Conservation (phyloP, 2,797 vertebrate species). For the Pipistrellus kuhlii region DNA sequence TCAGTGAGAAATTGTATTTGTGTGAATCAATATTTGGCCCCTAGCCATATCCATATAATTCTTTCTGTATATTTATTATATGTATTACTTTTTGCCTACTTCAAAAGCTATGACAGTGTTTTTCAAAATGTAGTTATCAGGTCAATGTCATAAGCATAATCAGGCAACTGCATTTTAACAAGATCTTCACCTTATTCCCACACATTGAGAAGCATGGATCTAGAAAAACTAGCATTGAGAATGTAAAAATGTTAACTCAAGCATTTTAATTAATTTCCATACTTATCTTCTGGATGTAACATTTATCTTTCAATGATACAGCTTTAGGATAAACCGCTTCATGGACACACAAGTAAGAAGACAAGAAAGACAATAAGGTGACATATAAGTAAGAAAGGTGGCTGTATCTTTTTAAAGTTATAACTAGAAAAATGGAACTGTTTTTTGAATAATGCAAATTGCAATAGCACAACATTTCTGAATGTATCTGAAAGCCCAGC, state of each 20-base stretch:
- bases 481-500: slow-evolving; percentile 27
- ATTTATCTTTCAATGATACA: slow-evolving; percentile 33
- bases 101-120: neutral
- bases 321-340: slow-evolving; percentile 39
- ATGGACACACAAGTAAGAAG: neutral
- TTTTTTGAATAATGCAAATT: slow-evolving; percentile 6
- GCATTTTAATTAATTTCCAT: slow-evolving; percentile 40
- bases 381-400: neutral
- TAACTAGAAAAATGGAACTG: slow-evolving; percentile 22
- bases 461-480: neutral
- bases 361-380: neutral
- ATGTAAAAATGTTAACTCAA: neutral
- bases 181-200: neutral
- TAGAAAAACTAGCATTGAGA: neutral
- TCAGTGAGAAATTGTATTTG: neutral
- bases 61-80: neutral
- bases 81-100: neutral
- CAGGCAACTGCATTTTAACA: neutral
- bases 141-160: neutral
- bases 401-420: neutral
- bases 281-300: neutral
- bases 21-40: neutral
- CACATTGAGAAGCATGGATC: neutral
- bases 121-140: neutral
- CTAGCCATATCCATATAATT: neutral